These are phyloP conservation scores for Heteromurus nitidus DNA, from an alignment of 2,888 invertebrate genomes.

Conservation along the genomic window DNA sequence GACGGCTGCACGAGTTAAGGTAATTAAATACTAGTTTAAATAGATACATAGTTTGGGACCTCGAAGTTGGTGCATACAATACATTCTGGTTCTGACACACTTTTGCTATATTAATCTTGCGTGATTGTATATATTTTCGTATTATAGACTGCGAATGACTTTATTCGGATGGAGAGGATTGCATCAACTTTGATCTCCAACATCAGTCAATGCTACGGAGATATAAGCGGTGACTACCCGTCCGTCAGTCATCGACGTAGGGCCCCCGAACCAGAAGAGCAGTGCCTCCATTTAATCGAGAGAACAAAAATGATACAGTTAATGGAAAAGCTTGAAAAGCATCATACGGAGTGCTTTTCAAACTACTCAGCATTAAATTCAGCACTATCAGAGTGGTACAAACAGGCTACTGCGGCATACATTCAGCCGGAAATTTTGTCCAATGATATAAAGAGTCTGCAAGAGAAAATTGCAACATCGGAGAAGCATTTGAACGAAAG, in stretches of 20 bases:
- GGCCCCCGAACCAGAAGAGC: slow-evolving; percentile 7
- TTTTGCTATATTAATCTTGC: no score
- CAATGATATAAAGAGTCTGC: slow-evolving; percentile 79
- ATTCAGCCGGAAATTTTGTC: slow-evolving; percentile 88
- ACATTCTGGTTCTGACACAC: no score
- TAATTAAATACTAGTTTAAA: no score
- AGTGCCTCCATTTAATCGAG: slow-evolving; percentile 22
- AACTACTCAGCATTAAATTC: slow-evolving; percentile 74
- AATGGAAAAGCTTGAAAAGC: slow-evolving; percentile 18
- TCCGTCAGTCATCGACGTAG: background rate
- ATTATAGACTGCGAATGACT: slow-evolving; percentile 13
- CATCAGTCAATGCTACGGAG: slow-evolving; percentile 76
- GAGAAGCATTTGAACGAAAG: slow-evolving; percentile 21
- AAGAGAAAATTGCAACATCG: background rate
- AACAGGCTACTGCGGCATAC: slow-evolving; percentile 89
- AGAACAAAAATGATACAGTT: slow-evolving; percentile 26
- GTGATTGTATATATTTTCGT: no score
- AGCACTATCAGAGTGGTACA: slow-evolving; percentile 86
- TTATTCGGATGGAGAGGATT: slow-evolving; percentile 75
- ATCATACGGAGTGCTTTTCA: background rate
- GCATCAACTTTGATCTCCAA: slow-evolving; percentile 78
- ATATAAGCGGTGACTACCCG: background rate
- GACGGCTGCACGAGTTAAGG: slow-evolving; percentile 23
- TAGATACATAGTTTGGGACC: no score
- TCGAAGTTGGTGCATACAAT: no score